phyloP scores from a whole-genome alignment of 2,888 invertebrate species.

The Crossocerus cetratus region DNA sequence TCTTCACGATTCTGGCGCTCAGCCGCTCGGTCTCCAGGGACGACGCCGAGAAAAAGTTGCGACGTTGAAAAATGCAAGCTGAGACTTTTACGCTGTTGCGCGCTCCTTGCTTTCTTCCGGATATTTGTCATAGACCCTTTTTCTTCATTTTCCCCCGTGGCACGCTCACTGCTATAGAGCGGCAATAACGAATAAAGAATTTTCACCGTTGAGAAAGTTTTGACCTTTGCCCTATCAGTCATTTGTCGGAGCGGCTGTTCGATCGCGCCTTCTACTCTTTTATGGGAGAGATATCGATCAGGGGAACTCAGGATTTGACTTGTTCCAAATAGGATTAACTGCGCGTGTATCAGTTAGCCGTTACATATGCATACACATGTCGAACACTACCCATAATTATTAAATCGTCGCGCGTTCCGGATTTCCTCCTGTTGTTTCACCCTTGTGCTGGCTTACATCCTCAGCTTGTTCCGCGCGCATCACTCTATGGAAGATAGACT shows the following conservation, averaged over 20 bases:
- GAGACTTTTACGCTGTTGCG: conserved; percentile 47
- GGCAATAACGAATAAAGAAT: conserved; percentile 22
- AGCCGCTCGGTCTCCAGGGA: conserved; percentile 44
- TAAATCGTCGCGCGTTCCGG: conserved; percentile 9
- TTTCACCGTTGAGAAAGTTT: conserved; percentile 25
- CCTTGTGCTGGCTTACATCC: not conserved
- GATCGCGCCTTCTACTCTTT: not conserved
- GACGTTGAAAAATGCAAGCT: conserved; percentile 68
- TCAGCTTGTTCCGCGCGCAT: not conserved
- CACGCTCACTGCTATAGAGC: not conserved
- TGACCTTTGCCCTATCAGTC: conserved; percentile 12
- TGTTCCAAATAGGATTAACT: not conserved
- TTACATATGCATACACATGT: not conserved
- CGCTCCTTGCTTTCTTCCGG: conserved; percentile 25
- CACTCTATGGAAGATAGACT: conserved; percentile 1
- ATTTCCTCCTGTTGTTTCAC: not conserved
- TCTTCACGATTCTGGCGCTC: conserved; percentile 46
- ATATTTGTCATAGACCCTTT: conserved; percentile 47
- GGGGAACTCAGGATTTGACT: not conserved
- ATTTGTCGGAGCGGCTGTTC: conserved; percentile 31
- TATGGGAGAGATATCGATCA: not conserved
- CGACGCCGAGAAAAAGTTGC: conserved; percentile 48
- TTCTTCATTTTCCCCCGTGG: conserved; percentile 1
- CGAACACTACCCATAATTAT: not conserved
- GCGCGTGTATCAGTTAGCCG: not conserved